A percentile compares a stretch with the other conserved stretches of the same genome.
Conservation (phyloP, 2,888 invertebrate species). For the Pocota personata region DNA sequence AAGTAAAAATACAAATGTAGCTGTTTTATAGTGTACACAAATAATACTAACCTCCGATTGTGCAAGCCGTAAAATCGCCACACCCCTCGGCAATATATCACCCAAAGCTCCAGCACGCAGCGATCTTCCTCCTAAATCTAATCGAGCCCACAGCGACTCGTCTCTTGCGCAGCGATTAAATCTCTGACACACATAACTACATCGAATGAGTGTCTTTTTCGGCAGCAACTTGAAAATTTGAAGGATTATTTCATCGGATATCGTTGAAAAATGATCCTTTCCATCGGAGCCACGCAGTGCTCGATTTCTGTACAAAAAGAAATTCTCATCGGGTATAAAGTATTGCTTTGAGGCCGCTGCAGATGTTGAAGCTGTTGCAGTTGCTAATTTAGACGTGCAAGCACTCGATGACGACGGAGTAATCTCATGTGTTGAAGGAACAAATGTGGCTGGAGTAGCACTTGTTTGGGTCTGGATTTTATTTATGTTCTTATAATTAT, state of each 20-base stretch:
- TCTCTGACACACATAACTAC: constrained; percentile 89
- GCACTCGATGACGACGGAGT: constrained; percentile 41
- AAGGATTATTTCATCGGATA: constrained; percentile 94
- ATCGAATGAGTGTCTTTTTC: constrained; percentile 88
- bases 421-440: constrained; percentile 18
- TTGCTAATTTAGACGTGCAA: not conserved
- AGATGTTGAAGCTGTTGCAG: constrained; percentile 17
- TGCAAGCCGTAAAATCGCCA: constrained; percentile 90
- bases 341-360: constrained; percentile 39
- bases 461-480: constrained; percentile 73
- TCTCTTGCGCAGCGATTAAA: constrained; percentile 92
- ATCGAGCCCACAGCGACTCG: constrained; percentile 92
- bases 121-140: constrained; percentile 90
- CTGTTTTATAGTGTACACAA: not conserved
- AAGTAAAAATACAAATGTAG: not conserved
- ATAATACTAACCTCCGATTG: constrained; percentile 87
- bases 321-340: constrained; percentile 79
- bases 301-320: constrained; percentile 81
- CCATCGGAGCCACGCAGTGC: constrained; percentile 76
- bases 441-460: constrained; percentile 16
- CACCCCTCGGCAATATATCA: constrained; percentile 90
- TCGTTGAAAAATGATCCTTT: constrained; percentile 86
- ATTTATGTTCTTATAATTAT: constrained; percentile 78
- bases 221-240: constrained; percentile 92
- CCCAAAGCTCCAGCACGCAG: constrained; percentile 88